Base-by-base conservation (phyloP, 2,113 vertebrate species). In the Deroptyus accipitrinus region DNA sequence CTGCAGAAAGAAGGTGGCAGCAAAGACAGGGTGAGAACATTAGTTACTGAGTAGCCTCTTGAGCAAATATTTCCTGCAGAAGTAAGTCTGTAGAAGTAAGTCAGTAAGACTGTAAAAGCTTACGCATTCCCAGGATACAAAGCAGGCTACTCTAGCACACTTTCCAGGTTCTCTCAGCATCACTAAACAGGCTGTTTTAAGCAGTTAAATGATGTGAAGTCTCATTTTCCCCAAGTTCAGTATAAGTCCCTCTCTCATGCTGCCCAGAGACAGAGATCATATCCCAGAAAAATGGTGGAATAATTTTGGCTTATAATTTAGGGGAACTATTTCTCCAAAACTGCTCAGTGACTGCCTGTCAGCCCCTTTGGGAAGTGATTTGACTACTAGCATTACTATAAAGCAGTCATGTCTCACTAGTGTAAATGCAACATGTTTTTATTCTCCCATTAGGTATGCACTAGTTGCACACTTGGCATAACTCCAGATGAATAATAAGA, bases 1-100 rank as follows among this genome's bases (percentile, higher is more conserved):
- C 99, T 99, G 96, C 83, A 87, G 63, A 81, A 93, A 11, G 39
- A 55, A 95, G 48, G 76, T 17, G 75, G 92, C 57, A 88, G 49
- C 55, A 91, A 37, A 86, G 33, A 35, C 25, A 68, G 13, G 17
- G 9, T 75, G 54, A 87, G 63, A 92, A 69, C 62, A 57, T 59
- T 63, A 87, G 73, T 62, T 78, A 78, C 15, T 9, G 18, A 78
- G 44, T 6, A 75, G n/a, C 31, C 16, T 77, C 63, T 67, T 75
- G 28, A 73, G 66, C 41, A 63, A 79, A 72, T 1, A 0, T 42
- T 63, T n/a, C 46, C 59, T 41, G 28, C 22, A 69, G 23, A 88
- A 88, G 35, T 17, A n/a, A n/a, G n/a, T n/a, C n/a, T n/a, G n/a
- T n/a, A n/a, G n/a, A n/a, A n/a, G n/a, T n/a, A n/a, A n/a, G n/a